Conservation (phyloP, 2,113 vertebrate genomes). For the Lepus europaeus region DNA sequence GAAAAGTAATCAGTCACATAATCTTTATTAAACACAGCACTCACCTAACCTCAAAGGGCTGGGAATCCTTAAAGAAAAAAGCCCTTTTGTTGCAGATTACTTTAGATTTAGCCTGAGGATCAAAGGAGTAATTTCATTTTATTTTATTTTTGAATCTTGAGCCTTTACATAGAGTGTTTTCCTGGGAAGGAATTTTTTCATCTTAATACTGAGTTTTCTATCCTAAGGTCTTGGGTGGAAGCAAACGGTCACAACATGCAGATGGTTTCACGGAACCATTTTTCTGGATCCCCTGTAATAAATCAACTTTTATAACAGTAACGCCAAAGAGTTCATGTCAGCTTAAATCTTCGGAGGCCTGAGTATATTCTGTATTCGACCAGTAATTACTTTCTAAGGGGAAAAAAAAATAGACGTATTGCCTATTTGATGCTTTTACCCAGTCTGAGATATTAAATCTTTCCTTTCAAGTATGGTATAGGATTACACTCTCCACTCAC, state of each 20-base stretch:
- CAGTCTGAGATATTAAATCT: constrained; percentile 81
- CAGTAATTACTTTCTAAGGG: constrained; percentile 82
- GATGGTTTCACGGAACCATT: constrained; percentile 69
- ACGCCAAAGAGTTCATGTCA: constrained; percentile 83
- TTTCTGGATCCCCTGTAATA: constrained; percentile 72
- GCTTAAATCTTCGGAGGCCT: constrained; percentile 81
- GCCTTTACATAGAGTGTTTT: constrained; percentile 23
- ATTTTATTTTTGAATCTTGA: constrained; percentile 56
- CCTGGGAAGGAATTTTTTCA: constrained; percentile 60
- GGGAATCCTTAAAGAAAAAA: constrained; percentile 37
- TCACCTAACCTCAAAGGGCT: constrained; percentile 53
- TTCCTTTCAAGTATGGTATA: constrained; percentile 61
- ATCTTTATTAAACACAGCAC: constrained; percentile 66
- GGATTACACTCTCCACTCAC: not conserved
- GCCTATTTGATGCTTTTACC: constrained; percentile 75
- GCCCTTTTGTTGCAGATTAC: constrained; percentile 45
- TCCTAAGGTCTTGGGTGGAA: constrained; percentile 67
- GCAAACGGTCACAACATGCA: constrained; percentile 72
- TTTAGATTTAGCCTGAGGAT: constrained; percentile 64
- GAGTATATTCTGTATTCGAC: constrained; percentile 78
- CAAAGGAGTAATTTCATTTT: constrained; percentile 52
- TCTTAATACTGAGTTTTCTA: constrained; percentile 67
- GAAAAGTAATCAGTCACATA: constrained; percentile 80
- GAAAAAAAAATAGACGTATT: constrained; percentile 77
- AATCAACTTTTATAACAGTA: constrained; percentile 80